Evolutionary conservation across 2,113 vertebrate species (phyloP).

Genomic region (Pardalotus punctatus): DNA sequence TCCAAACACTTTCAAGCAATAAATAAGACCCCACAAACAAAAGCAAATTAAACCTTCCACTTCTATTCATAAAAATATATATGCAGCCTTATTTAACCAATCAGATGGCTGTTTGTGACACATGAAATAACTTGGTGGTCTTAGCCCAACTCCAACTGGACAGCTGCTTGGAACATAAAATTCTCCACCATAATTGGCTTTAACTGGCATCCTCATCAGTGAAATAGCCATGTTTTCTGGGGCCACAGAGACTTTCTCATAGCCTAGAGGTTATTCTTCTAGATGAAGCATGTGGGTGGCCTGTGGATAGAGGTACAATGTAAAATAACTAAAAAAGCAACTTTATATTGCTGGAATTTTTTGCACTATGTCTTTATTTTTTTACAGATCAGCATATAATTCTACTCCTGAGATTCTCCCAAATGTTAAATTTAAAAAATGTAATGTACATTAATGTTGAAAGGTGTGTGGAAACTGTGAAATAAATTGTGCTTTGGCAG

Average conservation of each 20-base stretch:
- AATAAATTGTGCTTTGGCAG: not conserved
- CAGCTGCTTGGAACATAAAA: slow-evolving; percentile 59
- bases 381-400: not conserved
- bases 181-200: not conserved
- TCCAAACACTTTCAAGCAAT: slow-evolving; percentile 47
- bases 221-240: slow-evolving; percentile 24
- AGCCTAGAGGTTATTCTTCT: slow-evolving; percentile 52
- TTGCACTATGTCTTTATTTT: not conserved
- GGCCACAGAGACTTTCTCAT: slow-evolving; percentile 21
- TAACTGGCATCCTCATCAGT: not conserved
- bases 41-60: slow-evolving; percentile 49
- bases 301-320: not conserved
- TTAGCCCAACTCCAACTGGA: slow-evolving; percentile 9
- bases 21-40: slow-evolving; percentile 65
- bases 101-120: not conserved
- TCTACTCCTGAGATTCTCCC: not conserved
- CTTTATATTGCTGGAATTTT: not conserved
- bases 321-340: not conserved
- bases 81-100: not conserved
- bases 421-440: not conserved
- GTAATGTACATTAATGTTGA: not conserved
- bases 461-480: not conserved
- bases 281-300: slow-evolving; percentile 49
- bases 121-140: slow-evolving; percentile 58
- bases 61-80: slow-evolving; percentile 59